These are phyloP conservation scores for Limnephilus auricula DNA, from an alignment of 2,888 invertebrate genomes.

Conservation along the genomic window DNA sequence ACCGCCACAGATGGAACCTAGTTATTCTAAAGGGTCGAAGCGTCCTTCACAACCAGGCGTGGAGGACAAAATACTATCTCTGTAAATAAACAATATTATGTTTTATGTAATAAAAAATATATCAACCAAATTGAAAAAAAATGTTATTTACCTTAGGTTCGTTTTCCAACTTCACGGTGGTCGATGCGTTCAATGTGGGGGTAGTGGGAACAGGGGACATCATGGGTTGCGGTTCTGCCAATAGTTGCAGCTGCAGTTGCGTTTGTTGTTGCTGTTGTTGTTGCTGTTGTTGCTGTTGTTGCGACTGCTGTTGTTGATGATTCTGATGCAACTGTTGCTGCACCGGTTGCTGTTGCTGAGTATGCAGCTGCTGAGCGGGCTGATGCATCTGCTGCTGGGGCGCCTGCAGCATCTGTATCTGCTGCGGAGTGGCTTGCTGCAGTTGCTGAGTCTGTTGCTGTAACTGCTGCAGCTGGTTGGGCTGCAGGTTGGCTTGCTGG, in stretches of 20 bases:
- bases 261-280: slow-evolving; percentile 64
- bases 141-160: slow-evolving; percentile 24
- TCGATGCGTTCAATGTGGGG: neutral
- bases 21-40: too few species aligned
- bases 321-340: slow-evolving; percentile 72
- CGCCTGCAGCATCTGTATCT: slow-evolving; percentile 65
- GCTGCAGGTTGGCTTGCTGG: slow-evolving; percentile 65
- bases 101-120: neutral
- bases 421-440: slow-evolving; percentile 71
- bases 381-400: slow-evolving; percentile 67
- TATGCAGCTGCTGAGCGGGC: slow-evolving; percentile 73
- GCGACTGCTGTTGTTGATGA: slow-evolving; percentile 66
- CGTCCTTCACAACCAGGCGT: too few species aligned
- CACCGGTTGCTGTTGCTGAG: slow-evolving; percentile 75
- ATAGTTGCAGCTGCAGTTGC: slow-evolving; percentile 63
- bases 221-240: slow-evolving; percentile 54
- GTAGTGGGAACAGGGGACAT: slow-evolving; percentile 46
- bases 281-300: slow-evolving; percentile 42
- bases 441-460: slow-evolving; percentile 66
- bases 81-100: too few species aligned
- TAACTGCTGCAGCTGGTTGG: slow-evolving; percentile 68
- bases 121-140: neutral
- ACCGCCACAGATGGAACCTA: too few species aligned
- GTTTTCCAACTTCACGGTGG: slow-evolving; percentile 29
- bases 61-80: too few species aligned